Base-by-base conservation (phyloP, 2,797 vertebrate species). In the Crocidura indochinensis region DNA sequence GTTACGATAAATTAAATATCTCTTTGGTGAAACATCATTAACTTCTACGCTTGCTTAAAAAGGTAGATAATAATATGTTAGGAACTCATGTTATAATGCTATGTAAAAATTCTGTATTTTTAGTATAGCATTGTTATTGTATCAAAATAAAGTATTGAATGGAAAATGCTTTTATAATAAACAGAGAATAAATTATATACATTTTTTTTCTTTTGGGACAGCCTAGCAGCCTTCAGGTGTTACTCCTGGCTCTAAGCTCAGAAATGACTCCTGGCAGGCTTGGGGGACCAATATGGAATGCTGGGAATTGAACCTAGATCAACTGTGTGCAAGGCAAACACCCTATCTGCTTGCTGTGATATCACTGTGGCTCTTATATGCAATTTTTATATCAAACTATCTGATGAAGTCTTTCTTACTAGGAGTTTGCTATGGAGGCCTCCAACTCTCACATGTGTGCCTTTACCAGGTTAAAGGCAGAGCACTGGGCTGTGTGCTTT, bases 31-130 rank as follows among this genome's bases (percentile, higher is more conserved):
- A 56, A 47, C 17, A 65, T 68, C 75, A 72, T 90, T 91, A 95
- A 86, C 29, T 44, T 77, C n/a, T 62, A 62, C 44, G 84, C n/a
- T 91, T 95, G 92, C 65, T 91, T 85, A 88, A 85, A 72, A 90
- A 87, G 83, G n/a, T 56, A 91, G 82, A 20, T 44, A 76, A 88
- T 85, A 74, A 22, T 2, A 24, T 90, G 69, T 71, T 94, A 94
- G 83, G 8, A 81, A 87, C 19, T 47, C 12, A 2, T 60, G 24
- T 12, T 69, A 15, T 91, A 47, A 79, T 77, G 31, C 47, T 68
- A 79, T 44, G 27, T 77, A 49, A 31, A 91, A 91, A 11, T 51
- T 65, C 9, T 56, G 15, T 74, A 72, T 81, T 94, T 82, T 78
- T 80, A 91, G 81, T 79, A 90, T 73, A 44, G 74, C 20, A 74